A percentile compares a stretch with the other conserved stretches of the same genome.
These are phyloP conservation scores for Anas capensis DNA, from an alignment of 2,797 vertebrate species.

Conservation along the genomic window DNA sequence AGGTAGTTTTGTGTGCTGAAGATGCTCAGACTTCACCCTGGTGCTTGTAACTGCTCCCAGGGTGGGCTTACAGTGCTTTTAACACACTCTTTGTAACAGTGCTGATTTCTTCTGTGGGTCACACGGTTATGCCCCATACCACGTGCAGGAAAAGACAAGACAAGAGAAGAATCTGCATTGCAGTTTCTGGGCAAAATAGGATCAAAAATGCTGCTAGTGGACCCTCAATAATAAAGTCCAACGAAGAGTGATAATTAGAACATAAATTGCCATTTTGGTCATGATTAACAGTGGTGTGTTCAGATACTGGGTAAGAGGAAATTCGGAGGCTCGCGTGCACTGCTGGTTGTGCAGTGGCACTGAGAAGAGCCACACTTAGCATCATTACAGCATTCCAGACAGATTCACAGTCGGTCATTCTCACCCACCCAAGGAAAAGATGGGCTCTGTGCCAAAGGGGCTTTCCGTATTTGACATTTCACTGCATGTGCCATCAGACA, in stretches of 20 bases:
- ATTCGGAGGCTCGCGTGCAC: accelerated
- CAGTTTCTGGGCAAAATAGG: background rate
- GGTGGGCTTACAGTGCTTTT: background rate
- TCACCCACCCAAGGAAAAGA: background rate
- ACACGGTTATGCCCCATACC: background rate
- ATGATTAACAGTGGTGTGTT: accelerated
- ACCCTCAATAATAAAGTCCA: background rate
- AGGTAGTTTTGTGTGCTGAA: background rate
- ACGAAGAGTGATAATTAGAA: background rate
- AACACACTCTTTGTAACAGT: background rate
- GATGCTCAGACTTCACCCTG: background rate
- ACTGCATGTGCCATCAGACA: background rate
- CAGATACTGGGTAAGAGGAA: background rate
- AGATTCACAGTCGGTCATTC: background rate
- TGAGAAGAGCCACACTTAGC: background rate
- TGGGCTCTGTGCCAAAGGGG: background rate
- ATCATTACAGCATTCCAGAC: background rate
- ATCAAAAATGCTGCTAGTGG: background rate
- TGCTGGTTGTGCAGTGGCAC: background rate
- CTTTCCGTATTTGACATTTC: constrained; percentile 14
- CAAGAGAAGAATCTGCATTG: background rate
- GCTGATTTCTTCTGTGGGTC: background rate
- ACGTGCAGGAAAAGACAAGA: background rate
- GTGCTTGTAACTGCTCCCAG: background rate
- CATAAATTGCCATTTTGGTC: background rate